A percentile compares a stretch with the other conserved stretches of the same genome.
Evolutionary conservation across 2,797 vertebrate species (phyloP).

Genomic region (Chelon labrosus): DNA sequence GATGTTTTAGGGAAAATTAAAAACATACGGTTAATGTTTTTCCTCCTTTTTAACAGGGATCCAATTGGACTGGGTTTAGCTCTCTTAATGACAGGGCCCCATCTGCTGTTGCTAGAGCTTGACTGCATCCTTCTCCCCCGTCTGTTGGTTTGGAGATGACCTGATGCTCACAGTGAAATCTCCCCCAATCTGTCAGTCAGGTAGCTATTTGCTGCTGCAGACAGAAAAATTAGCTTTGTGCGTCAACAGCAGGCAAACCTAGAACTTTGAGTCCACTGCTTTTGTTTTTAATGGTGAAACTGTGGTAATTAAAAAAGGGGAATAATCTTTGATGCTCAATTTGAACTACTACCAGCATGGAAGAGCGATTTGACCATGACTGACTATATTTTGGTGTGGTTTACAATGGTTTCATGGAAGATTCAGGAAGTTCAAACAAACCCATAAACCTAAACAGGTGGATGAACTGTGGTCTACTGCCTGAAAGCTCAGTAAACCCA

Average conservation of each 20-base stretch:
- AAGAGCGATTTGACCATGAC: neutral
- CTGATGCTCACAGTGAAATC: conserved; percentile 56
- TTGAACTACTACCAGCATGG: neutral
- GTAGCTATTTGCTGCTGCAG: conserved; percentile 36
- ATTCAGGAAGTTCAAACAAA: conserved; percentile 10
- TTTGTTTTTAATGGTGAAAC: conserved; percentile 4
- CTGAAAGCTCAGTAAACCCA: conserved; percentile 45
- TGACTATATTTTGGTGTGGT: neutral
- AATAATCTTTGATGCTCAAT: neutral
- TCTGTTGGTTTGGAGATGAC: conserved; percentile 50
- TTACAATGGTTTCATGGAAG: neutral
- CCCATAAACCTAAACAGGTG: conserved; percentile 37
- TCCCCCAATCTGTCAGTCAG: conserved; percentile 44
- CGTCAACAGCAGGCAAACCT: neutral
- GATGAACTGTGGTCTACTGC: conserved; percentile 23
- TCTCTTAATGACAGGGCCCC: conserved; percentile 18
- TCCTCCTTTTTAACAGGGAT: neutral
- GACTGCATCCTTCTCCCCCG: conserved; percentile 25
- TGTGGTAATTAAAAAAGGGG: neutral
- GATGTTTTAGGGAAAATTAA: conserved; percentile 3
- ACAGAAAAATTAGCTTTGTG: neutral
- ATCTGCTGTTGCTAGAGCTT: conserved; percentile 55
- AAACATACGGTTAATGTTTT: neutral
- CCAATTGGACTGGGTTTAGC: conserved; percentile 23
- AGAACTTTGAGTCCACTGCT: neutral